Conservation (phyloP, 2,113 vertebrate species). For the Miniopterus natalensis region DNA sequence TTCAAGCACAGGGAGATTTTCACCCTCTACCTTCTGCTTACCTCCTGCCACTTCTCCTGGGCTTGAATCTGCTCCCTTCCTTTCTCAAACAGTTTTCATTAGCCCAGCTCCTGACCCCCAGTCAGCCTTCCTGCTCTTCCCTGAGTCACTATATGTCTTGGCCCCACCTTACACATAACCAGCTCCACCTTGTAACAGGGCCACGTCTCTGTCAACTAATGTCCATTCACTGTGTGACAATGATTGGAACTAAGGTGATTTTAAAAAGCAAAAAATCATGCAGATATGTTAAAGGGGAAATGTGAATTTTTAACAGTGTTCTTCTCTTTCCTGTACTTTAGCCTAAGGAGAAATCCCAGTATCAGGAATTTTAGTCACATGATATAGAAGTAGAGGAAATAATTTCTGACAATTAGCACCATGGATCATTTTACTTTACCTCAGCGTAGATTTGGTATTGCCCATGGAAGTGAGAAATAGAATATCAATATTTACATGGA, state of each 20-base stretch:
- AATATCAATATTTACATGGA: not conserved
- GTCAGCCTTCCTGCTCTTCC: not conserved
- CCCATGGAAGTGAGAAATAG: not conserved
- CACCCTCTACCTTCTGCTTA: not conserved
- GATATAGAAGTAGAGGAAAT: fast-evolving
- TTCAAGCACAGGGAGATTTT: not conserved
- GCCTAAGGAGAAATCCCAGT: not conserved
- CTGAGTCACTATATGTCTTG: not conserved
- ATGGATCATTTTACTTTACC: not conserved
- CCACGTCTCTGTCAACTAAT: not conserved
- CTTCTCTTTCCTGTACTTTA: not conserved
- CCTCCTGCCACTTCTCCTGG: no score
- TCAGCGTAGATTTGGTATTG: not conserved
- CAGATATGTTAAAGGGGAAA: not conserved
- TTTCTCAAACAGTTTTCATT: not conserved
- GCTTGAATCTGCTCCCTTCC: not conserved
- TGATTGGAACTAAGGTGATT: not conserved
- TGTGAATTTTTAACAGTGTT: not conserved
- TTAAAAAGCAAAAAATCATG: not conserved
- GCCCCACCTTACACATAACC: not conserved
- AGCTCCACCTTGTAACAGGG: not conserved
- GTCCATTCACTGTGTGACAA: not conserved
- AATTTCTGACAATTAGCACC: not conserved
- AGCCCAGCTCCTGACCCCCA: no score
- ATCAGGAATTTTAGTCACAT: not conserved